Evolutionary conservation across 2,113 vertebrate species (phyloP).

Genomic region (Sclerurus mexicanus): DNA sequence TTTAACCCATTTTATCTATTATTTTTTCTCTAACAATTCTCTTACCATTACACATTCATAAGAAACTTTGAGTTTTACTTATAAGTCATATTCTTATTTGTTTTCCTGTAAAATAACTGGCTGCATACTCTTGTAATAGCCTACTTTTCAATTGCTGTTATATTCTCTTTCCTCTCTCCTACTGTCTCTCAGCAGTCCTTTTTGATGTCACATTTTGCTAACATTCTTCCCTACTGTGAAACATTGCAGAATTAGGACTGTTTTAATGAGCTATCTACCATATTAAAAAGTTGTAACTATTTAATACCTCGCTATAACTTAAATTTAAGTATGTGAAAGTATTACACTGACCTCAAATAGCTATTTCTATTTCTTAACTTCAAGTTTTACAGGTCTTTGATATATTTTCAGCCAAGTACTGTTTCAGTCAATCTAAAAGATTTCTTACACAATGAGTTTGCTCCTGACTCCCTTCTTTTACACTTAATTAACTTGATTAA

Average conservation of each 20-base stretch:
- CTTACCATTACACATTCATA: background rate
- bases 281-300: background rate
- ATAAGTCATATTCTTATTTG: background rate
- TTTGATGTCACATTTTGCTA: background rate
- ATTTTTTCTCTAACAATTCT: background rate
- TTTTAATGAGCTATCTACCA: background rate
- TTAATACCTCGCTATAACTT: background rate
- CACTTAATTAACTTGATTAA: slow-evolving; percentile 28
- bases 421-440: background rate
- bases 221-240: background rate
- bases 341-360: background rate
- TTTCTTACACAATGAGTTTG: background rate
- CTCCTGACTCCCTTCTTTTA: background rate
- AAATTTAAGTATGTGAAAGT: background rate
- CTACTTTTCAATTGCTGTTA: background rate
- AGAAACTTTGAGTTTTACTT: background rate
- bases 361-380: background rate
- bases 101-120: background rate
- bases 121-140: background rate
- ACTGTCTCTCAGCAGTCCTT: background rate
- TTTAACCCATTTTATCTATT: background rate
- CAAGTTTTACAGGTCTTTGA: background rate
- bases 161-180: background rate
- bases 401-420: background rate
- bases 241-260: background rate